phyloP scores from a whole-genome alignment of 2,113 vertebrate genomes.

The Corythaixoides concolor region DNA sequence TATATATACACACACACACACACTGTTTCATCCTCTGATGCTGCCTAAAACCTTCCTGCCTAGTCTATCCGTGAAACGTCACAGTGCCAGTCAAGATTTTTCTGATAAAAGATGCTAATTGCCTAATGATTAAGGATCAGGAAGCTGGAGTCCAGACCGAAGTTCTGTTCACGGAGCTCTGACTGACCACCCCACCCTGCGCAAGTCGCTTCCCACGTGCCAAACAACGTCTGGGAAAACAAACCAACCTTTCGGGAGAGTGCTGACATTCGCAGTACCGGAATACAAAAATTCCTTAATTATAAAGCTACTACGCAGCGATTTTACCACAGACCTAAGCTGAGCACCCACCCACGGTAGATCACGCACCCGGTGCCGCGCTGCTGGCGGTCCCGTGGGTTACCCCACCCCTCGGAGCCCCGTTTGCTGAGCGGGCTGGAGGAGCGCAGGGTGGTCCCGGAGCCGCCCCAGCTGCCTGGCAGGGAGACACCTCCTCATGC shows the following conservation, averaged over 20 bases:
- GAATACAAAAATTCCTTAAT: fast-evolving
- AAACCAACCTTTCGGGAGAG: no score
- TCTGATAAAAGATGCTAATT: neutral
- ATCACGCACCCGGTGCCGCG: slow-evolving; percentile 43
- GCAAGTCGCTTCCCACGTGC: fast-evolving
- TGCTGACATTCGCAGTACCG: fast-evolving
- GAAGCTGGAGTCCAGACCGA: neutral
- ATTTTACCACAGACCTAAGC: fast-evolving
- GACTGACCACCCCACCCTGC: neutral
- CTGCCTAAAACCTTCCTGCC: neutral
- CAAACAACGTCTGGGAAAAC: neutral
- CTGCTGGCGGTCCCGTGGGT: neutral
- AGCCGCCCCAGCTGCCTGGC: neutral
- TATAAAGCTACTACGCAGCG: fast-evolving
- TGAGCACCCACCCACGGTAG: fast-evolving
- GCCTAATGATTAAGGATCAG: neutral
- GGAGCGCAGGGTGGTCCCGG: neutral
- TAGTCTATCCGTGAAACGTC: neutral
- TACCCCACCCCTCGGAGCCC: neutral
- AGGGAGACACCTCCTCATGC: slow-evolving; percentile 24
- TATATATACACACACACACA: fast-evolving
- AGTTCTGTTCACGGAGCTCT: fast-evolving
- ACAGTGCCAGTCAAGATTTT: fast-evolving
- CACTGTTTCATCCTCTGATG: neutral
- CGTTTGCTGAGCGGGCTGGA: slow-evolving; percentile 11